These are phyloP conservation scores for Mesoclemmys tuberculata DNA, from an alignment of 2,113 vertebrate species.

Conservation along the genomic window DNA sequence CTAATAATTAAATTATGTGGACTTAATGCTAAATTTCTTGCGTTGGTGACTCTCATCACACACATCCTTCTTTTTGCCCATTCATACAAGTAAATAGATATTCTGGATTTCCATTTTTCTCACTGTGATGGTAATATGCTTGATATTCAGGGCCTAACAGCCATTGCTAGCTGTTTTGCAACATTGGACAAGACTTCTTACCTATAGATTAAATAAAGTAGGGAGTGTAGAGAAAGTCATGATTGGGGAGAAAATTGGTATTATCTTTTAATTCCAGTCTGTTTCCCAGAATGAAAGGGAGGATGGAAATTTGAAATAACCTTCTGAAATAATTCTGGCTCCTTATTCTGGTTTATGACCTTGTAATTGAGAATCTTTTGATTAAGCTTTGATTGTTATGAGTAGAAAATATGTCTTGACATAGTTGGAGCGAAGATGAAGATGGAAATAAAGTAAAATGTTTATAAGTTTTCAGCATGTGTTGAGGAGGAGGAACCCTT, in stretches of 20 bases:
- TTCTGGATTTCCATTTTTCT: neutral
- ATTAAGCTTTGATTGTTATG: neutral
- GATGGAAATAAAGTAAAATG: neutral
- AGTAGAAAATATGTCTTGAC: neutral
- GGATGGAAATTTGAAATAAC: neutral
- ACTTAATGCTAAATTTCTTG: neutral
- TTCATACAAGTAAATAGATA: neutral
- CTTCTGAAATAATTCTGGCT: neutral
- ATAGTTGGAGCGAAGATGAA: neutral
- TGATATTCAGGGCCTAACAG: neutral
- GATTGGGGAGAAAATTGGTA: neutral
- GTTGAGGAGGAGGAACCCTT: neutral
- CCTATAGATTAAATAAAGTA: neutral
- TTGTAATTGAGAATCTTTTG: neutral
- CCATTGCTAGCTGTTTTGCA: neutral
- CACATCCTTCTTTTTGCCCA: neutral
- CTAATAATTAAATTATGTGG: neutral
- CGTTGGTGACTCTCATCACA: neutral
- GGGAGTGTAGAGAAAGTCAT: neutral
- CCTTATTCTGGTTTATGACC: neutral
- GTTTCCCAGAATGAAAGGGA: neutral
- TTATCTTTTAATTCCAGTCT: neutral
- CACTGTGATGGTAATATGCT: neutral
- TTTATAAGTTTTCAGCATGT: conserved; percentile 48
- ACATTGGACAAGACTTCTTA: neutral